Percentiles rank a stretch among this genome's conserved stretches.
phyloP scores from a whole-genome alignment of 2,888 invertebrate genomes.

The Mycogona germanica region DNA sequence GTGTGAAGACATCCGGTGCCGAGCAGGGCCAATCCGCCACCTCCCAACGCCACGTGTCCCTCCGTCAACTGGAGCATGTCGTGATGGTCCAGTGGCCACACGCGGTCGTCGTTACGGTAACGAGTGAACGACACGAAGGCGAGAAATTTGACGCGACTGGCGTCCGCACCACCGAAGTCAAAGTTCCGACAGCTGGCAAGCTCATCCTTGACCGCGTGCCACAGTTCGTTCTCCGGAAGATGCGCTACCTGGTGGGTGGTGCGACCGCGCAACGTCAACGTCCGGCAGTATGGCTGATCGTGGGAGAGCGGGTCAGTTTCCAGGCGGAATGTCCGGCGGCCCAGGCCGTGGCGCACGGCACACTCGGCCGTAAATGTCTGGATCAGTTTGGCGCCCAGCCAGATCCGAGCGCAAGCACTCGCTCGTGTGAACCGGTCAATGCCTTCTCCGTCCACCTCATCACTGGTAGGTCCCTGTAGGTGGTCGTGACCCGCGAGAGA shows the following conservation, averaged over 20 bases:
- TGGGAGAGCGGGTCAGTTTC: slow-evolving; percentile 47
- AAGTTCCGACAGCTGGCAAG: slow-evolving; percentile 55
- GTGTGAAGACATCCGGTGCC: slow-evolving; percentile 82
- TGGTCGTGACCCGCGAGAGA: too few relatives aligned
- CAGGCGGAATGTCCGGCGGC: slow-evolving; percentile 66
- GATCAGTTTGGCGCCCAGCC: slow-evolving; percentile 61
- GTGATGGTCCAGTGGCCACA: slow-evolving; percentile 30
- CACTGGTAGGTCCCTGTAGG: too few relatives aligned
- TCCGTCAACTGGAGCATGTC: slow-evolving; percentile 35
- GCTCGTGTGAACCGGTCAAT: slow-evolving; percentile 46
- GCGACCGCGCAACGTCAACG: slow-evolving; percentile 58
- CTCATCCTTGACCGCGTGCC: slow-evolving; percentile 74
- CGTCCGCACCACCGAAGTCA: slow-evolving; percentile 39
- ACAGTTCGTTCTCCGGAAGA: slow-evolving; percentile 64
- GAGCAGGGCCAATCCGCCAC: slow-evolving; percentile 81
- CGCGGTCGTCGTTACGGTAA: slow-evolving; percentile 40
- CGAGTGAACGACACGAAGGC: slow-evolving; percentile 79
- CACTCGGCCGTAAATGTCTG: slow-evolving; percentile 82
- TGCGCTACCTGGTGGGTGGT: slow-evolving; percentile 51
- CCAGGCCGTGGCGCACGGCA: slow-evolving; percentile 61
- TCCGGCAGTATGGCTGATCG: slow-evolving; percentile 44
- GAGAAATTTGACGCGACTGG: slow-evolving; percentile 63
- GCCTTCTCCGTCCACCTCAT: too few relatives aligned
- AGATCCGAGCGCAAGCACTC: slow-evolving; percentile 62
- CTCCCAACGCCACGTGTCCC: slow-evolving; percentile 80